These are phyloP conservation scores for Zophobas atratus DNA, from an alignment of 1,140 invertebrate species.

Conservation along the genomic window DNA sequence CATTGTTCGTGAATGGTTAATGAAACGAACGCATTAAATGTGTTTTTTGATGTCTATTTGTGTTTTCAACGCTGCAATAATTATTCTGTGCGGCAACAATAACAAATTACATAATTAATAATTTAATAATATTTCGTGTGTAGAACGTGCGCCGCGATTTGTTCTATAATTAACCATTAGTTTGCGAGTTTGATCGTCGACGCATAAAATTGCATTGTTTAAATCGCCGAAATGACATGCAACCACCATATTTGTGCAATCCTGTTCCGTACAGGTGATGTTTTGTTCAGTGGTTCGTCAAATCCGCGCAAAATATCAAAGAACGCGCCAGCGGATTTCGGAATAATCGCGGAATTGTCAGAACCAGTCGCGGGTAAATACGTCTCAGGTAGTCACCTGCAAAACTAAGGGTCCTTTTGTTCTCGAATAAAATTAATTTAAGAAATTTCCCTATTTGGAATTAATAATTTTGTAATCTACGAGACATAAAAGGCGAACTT, in stretches of 20 bases:
- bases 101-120: conserved; percentile 50
- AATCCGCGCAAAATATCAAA: conserved; percentile 46
- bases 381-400: conserved; percentile 6
- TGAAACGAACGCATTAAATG: conserved; percentile 13
- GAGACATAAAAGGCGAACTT: conserved; percentile 40
- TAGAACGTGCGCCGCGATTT: conserved; percentile 41
- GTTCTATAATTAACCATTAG: conserved; percentile 46
- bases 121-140: conserved; percentile 46
- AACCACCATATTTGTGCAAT: conserved; percentile 23
- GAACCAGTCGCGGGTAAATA: conserved; percentile 3
- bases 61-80: conserved; percentile 29
- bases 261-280: conserved; percentile 15
- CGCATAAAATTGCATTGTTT: conserved; percentile 51
- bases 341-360: conserved; percentile 19
- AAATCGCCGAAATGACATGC: conserved; percentile 40
- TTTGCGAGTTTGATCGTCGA: conserved; percentile 44
- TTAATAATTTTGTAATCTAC: conserved; percentile 39
- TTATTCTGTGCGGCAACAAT: conserved; percentile 39
- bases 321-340: conserved; percentile 29
- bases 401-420: conserved; percentile 27
- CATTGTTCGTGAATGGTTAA: conserved; percentile 26
- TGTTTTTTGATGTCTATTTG: conserved; percentile 38
- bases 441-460: conserved; percentile 41
- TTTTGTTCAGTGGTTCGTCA: conserved; percentile 45
- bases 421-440: conserved; percentile 38